phyloP scores from a whole-genome alignment of 1,140 invertebrate species.

The Meloidogyne floridensis region DNA sequence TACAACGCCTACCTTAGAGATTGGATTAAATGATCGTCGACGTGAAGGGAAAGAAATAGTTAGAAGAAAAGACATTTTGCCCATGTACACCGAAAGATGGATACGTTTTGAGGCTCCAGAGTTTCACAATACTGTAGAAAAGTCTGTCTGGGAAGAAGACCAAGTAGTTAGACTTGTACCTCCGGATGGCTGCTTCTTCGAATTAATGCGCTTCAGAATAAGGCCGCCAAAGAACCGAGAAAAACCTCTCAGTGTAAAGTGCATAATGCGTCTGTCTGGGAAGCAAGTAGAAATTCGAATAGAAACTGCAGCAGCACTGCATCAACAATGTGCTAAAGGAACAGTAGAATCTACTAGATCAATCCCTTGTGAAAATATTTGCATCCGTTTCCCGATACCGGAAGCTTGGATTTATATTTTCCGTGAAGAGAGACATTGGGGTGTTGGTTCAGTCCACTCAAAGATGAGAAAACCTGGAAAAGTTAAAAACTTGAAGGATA shows the following conservation, averaged over 20 bases:
- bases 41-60: constrained; percentile 97
- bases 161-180: constrained; percentile 85
- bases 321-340: constrained; percentile 70
- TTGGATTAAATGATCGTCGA: constrained; percentile 92
- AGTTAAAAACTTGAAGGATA: constrained; percentile 84
- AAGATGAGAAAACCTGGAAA: constrained; percentile 79
- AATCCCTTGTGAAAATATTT: constrained; percentile 94
- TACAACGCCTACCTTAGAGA: constrained; percentile 85
- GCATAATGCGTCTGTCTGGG: constrained; percentile 68
- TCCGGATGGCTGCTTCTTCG: constrained; percentile 96
- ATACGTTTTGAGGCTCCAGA: constrained; percentile 90
- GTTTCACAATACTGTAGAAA: constrained; percentile 90
- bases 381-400: constrained; percentile 92
- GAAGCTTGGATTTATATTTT: constrained; percentile 98
- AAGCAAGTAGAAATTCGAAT: constrained; percentile 83
- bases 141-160: constrained; percentile 84
- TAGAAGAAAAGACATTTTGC: constrained; percentile 96
- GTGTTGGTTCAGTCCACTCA: constrained; percentile 97
- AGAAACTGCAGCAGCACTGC: constrained; percentile 92
- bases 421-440: constrained; percentile 94
- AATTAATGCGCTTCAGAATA: constrained; percentile 92
- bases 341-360: constrained; percentile 82
- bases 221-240: constrained; percentile 93
- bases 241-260: constrained; percentile 89
- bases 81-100: constrained; percentile 98